Conservation (phyloP, 2,797 vertebrate genomes). For the Gymnopithys bicolor region DNA sequence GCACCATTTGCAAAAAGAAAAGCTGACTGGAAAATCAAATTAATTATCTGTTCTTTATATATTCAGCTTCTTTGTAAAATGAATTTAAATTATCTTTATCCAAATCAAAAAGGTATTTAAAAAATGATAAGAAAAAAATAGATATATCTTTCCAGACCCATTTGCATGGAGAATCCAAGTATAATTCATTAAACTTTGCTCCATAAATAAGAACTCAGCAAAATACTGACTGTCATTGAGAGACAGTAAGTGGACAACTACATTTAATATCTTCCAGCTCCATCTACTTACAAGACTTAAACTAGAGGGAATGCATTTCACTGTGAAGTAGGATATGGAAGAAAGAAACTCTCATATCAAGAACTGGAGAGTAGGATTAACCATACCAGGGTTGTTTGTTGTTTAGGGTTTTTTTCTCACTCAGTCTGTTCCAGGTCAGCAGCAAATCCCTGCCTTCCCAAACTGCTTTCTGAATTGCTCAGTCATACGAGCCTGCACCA, state of each 20-base stretch:
- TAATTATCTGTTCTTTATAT: conserved; percentile 21
- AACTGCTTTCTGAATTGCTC: not conserved
- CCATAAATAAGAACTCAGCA: not conserved
- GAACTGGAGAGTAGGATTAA: not conserved
- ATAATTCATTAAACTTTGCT: not conserved
- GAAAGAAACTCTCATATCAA: not conserved
- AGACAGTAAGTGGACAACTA: not conserved
- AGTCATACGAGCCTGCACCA: too few species aligned
- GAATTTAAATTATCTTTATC: conserved; percentile 14
- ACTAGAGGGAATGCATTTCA: not conserved
- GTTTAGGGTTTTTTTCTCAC: not conserved
- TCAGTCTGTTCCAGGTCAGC: not conserved
- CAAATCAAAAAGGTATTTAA: not conserved
- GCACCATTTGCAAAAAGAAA: conserved; percentile 35
- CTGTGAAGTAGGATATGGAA: not conserved
- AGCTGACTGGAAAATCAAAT: conserved; percentile 26
- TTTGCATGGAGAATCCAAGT: not conserved
- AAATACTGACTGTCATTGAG: not conserved
- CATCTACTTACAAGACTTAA: not conserved
- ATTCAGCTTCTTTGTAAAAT: not conserved
- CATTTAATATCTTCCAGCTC: not conserved
- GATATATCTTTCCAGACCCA: not conserved
- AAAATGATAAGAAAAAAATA: not conserved
- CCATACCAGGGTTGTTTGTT: too few species aligned
- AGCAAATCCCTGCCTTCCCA: not conserved